These are phyloP conservation scores for Lepilemur ruficaudatus DNA, from an alignment of 2,797 vertebrate genomes.

Conservation along the genomic window DNA sequence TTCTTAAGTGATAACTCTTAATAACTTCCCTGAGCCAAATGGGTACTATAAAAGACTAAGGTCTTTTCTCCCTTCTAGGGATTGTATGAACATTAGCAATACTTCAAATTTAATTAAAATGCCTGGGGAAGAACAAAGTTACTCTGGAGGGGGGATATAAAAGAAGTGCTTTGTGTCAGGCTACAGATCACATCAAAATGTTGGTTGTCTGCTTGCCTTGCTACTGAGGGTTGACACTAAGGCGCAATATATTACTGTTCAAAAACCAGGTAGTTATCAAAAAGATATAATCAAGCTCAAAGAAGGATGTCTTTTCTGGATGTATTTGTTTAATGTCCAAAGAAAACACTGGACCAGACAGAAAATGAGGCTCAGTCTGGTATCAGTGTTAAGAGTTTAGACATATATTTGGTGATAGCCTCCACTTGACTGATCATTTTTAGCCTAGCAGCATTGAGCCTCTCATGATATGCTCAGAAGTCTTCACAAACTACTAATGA, in stretches of 20 bases:
- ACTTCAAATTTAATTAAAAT: constrained; percentile 11
- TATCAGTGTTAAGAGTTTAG: not conserved
- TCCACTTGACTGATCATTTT: not conserved
- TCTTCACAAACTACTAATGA: not conserved
- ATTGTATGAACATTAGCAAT: not conserved
- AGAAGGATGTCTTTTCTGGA: not conserved
- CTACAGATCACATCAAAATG: not conserved
- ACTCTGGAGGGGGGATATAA: not conserved
- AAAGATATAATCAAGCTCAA: not conserved
- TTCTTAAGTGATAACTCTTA: not conserved
- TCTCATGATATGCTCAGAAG: not conserved
- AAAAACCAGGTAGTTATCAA: not conserved
- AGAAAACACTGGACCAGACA: not conserved
- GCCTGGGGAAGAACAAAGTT: not conserved
- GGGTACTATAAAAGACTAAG: not conserved
- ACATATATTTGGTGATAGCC: not conserved
- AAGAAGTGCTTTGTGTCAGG: not conserved
- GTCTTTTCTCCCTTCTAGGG: not conserved
- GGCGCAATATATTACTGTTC: not conserved
- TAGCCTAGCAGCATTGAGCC: not conserved
- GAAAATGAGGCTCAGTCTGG: not conserved
- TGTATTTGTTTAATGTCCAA: not conserved
- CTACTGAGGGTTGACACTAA: not conserved
- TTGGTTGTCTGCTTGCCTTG: not conserved
- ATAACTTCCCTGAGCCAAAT: not conserved